Conservation (phyloP, 2,113 vertebrate genomes). For the Zingel zingel region DNA sequence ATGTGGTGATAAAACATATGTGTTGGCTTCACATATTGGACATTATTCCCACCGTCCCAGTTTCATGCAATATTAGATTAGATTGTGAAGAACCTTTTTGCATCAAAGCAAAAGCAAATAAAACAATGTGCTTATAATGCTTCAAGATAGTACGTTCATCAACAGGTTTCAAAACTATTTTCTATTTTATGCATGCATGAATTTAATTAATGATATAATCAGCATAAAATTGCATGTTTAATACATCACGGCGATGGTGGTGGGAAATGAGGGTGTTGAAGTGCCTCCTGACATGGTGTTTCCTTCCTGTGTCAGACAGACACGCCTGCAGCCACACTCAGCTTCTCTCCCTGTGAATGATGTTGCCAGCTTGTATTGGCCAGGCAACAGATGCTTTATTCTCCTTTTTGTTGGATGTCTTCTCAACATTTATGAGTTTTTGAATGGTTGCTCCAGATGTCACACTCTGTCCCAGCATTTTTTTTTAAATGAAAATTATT, state of each 20-base stretch:
- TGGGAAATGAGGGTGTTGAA: neutral
- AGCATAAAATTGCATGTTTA: conserved; percentile 6
- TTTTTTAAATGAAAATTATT: neutral
- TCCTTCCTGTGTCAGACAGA: conserved; percentile 13
- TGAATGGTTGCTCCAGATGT: neutral
- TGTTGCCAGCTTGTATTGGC: conserved; percentile 3
- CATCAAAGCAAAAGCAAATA: neutral
- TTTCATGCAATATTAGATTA: neutral
- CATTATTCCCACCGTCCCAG: neutral
- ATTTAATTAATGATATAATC: conserved; percentile 10
- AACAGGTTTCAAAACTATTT: neutral
- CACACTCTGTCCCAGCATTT: neutral
- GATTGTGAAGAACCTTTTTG: neutral
- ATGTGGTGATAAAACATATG: no score
- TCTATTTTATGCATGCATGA: neutral
- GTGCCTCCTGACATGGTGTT: conserved; percentile 15
- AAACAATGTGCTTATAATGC: neutral
- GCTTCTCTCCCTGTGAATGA: conserved; percentile 1
- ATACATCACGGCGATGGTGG: conserved; percentile 7
- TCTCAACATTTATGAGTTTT: conserved; percentile 6
- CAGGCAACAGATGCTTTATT: conserved; percentile 7
- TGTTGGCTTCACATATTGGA: no score
- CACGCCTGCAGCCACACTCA: neutral
- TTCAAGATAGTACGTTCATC: neutral
- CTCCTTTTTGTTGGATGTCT: neutral